Evolutionary conservation across 2,888 invertebrate species (phyloP), one percentile per base, ranked within the genome.

Genomic region (Thymelicus acteon): DNA sequence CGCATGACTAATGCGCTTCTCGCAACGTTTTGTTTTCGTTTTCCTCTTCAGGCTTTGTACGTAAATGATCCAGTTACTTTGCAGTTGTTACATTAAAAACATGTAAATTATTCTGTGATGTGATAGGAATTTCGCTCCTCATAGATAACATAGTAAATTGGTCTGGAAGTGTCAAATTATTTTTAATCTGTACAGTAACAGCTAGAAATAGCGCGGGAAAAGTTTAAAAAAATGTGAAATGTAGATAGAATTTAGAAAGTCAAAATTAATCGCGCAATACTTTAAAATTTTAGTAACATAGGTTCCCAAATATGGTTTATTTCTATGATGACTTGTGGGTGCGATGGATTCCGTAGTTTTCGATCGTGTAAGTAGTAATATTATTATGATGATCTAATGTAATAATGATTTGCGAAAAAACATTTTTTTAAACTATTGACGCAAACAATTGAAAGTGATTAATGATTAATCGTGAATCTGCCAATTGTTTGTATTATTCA

Each of bases 311-410:
- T 67, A 63, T 71, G 61, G 63, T 67, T 37, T 49, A n/a, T 19
- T n/a, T 13, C 44, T 57, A 77, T 75, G 76, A 73, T 79, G 73
- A 72, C 40, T 71, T 82, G 82, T 72, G 81, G 81, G n/a, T 83
- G 82, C 67, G 74, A 80, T 67, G 79, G 80, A 49, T 78, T 83
- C 40, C 78, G 80, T 44, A 74, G 75, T 39, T 60, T 78, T 40
- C 76, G 75, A 64, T 77, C 82, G 40, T 75, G 84, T 84, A 81
- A 81, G 81, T n/a, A 58, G 13, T 37, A 2, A 2, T 58, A 54
- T 44, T 44, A 44, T 44, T 44, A 4, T 31, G 5, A 31, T 3
- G 31, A 31, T 31, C 1, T 31, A 31, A 31, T 5, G 31, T 2
- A 31, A 31, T 31, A 31, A 31, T 31, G 5, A 31, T 31, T 31